Percentiles rank a stretch among this genome's conserved stretches.
Conservation (phyloP, 2,888 invertebrate genomes). For the Chrysotoxum bicinctum region DNA sequence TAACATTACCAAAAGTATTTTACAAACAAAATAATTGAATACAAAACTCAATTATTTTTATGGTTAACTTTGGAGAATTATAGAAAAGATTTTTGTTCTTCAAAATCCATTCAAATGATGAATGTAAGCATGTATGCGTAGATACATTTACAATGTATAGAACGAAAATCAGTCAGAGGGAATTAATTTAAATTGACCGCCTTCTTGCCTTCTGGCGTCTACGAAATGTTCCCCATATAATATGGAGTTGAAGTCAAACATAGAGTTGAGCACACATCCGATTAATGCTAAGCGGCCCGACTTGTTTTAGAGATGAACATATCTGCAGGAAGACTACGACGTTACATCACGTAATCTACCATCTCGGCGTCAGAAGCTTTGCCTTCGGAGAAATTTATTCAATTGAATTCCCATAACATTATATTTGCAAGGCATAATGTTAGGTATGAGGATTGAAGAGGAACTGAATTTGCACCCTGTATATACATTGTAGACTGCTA, state of each 20-base stretch:
- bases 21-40: not conserved
- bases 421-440: slow-evolving; percentile 21
- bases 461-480: slow-evolving; percentile 45
- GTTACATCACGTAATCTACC: slow-evolving; percentile 42
- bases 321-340: not conserved
- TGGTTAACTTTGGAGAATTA: not conserved
- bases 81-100: not conserved
- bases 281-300: slow-evolving; percentile 26
- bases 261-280: not conserved
- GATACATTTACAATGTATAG: not conserved
- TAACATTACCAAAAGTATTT: not conserved
- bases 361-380: slow-evolving; percentile 41
- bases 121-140: too few relatives aligned
- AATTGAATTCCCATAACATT: slow-evolving; percentile 61
- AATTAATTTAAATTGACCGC: slow-evolving; percentile 71
- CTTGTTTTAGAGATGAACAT: slow-evolving; percentile 4
- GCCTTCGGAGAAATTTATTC: slow-evolving; percentile 62
- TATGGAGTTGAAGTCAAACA: not conserved
- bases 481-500: not conserved
- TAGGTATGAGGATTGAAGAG: slow-evolving; percentile 14
- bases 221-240: slow-evolving; percentile 15
- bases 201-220: slow-evolving; percentile 54
- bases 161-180: slow-evolving; percentile 61
- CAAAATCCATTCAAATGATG: not conserved
- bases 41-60: slow-evolving; percentile 12